phyloP scores from a whole-genome alignment of 2,797 vertebrate species.

The Leptatherina wallacei region DNA sequence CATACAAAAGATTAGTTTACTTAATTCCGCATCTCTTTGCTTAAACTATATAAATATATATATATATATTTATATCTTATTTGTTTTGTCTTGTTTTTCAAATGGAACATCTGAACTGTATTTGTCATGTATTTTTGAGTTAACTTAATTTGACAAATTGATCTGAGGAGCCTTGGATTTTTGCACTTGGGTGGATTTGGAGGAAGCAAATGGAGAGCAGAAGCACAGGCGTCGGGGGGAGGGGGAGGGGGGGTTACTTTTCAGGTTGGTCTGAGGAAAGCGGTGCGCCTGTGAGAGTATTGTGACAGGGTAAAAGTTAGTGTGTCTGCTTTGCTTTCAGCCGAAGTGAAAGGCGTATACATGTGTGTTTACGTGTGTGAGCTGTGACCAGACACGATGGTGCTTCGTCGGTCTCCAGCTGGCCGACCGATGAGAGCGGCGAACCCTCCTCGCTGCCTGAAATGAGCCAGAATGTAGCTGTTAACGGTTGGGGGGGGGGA shows the following conservation, averaged over 20 bases:
- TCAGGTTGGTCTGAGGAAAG: conserved; percentile 27
- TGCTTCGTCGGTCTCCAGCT: conserved; percentile 52
- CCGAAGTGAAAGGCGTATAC: conserved; percentile 31
- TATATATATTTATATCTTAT: conserved; percentile 38
- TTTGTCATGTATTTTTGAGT: conserved; percentile 55
- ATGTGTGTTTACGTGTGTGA: conserved; percentile 10
- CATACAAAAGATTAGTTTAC: conserved; percentile 79
- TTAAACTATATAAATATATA: conserved; percentile 63
- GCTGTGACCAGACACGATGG: conserved; percentile 43
- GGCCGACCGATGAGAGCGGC: conserved; percentile 28
- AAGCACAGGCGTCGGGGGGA: not conserved
- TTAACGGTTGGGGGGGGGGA: conserved; percentile 45
- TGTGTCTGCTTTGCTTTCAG: conserved; percentile 30
- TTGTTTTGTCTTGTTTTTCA: conserved; percentile 66
- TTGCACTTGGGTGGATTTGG: conserved; percentile 82
- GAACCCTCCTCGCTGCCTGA: conserved; percentile 8
- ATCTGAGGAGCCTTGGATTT: conserved; percentile 80
- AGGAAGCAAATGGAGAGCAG: conserved; percentile 2
- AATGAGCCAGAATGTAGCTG: conserved; percentile 59
- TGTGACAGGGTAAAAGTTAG: conserved; percentile 51
- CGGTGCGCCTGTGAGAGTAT: conserved; percentile 55
- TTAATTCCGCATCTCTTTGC: conserved; percentile 82
- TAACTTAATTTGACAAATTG: conserved; percentile 70
- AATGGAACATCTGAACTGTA: conserved; percentile 74
- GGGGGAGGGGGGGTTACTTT: conserved; percentile 7